A percentile compares a stretch with the other conserved stretches of the same genome.
phyloP scores from a whole-genome alignment of 2,113 vertebrate species.

The Aldabrachelys gigantea region DNA sequence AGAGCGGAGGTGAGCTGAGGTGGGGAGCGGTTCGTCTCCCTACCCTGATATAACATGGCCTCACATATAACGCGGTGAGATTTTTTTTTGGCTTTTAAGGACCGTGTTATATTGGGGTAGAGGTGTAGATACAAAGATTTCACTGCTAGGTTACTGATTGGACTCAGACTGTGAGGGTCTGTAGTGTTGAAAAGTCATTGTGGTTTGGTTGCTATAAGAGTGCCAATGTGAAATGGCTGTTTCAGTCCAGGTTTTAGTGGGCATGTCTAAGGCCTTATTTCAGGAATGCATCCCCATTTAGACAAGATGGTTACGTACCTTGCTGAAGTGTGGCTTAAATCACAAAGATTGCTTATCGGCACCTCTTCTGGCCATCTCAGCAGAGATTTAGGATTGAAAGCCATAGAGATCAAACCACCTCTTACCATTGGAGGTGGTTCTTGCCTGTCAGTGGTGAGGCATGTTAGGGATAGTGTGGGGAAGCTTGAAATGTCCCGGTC shows the following conservation, averaged over 20 bases:
- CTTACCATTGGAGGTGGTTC: not conserved
- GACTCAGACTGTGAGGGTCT: not conserved
- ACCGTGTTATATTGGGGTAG: too few relatives aligned
- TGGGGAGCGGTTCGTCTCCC: too few relatives aligned
- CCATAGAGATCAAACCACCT: fast-evolving
- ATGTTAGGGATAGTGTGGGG: not conserved
- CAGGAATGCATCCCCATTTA: not conserved
- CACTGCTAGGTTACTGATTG: not conserved
- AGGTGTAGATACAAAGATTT: not conserved
- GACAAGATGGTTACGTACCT: not conserved
- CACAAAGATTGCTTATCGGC: not conserved
- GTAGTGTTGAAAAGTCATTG: not conserved
- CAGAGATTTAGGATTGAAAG: not conserved
- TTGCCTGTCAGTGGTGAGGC: not conserved
- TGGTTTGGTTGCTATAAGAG: not conserved
- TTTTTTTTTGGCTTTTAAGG: too few relatives aligned
- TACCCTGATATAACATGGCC: too few relatives aligned
- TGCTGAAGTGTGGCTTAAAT: not conserved
- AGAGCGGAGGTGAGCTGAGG: too few relatives aligned
- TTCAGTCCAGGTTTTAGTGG: not conserved
- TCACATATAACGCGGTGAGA: too few relatives aligned
- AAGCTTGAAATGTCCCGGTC: not conserved
- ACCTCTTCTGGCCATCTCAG: not conserved
- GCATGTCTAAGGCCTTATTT: not conserved
- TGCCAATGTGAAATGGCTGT: not conserved